phyloP scores from a whole-genome alignment of 2,113 vertebrate genomes.

The Geococcyx californianus region DNA sequence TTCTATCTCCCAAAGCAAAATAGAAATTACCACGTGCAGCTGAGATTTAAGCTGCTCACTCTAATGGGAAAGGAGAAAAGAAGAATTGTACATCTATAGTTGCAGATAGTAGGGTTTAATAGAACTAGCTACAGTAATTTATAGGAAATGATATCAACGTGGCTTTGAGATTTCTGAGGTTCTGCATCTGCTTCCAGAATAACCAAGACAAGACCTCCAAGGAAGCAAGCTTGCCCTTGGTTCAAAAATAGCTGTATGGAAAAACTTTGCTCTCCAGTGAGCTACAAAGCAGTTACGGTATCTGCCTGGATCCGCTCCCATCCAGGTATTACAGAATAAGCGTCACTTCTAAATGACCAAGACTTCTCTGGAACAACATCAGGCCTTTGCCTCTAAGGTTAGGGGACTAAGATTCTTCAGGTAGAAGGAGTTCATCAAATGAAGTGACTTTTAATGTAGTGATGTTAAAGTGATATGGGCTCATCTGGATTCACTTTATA shows the following conservation, averaged over 20 bases:
- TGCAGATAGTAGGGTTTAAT: not conserved
- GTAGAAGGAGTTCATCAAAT: not conserved
- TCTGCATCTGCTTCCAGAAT: not conserved
- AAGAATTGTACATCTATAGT: not conserved
- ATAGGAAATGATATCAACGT: not conserved
- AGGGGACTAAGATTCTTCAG: not conserved
- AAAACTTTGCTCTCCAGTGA: not conserved
- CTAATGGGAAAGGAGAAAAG: not conserved
- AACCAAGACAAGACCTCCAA: not conserved
- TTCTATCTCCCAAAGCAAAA: not conserved
- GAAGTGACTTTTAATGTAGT: not conserved
- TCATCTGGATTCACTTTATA: not conserved
- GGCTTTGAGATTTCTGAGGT: not conserved
- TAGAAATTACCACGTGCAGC: not conserved
- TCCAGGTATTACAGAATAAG: not conserved
- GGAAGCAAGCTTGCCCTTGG: not conserved
- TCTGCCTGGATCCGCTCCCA: not conserved
- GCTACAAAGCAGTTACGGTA: not conserved
- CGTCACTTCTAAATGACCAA: not conserved
- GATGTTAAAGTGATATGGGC: not conserved
- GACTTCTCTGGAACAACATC: not conserved
- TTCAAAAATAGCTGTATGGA: not conserved
- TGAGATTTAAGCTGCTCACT: not conserved
- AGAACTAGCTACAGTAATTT: not conserved
- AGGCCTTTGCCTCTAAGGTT: not conserved